Evolutionary conservation across 2,113 vertebrate genomes (phyloP), one percentile per base, ranked within the genome.

Genomic region (Xerus inauris): DNA sequence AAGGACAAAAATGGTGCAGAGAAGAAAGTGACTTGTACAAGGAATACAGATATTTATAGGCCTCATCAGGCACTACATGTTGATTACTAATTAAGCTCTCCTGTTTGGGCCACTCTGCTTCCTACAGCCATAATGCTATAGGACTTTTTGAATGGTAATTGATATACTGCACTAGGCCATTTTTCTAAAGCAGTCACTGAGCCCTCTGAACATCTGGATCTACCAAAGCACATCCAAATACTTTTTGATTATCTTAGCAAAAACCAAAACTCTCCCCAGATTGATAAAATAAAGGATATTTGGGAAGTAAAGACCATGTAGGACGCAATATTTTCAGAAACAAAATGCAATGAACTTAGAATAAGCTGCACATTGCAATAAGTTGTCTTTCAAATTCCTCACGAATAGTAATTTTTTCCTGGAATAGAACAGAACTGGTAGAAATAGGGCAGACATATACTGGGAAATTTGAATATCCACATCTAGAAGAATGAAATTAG

Each of bases 41-140:
- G 19, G 38, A 26, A 73, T 32, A 24, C 1, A 13, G 32, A 16
- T 26, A 57, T 35, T 64, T 64, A 38, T 77, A 45, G 40, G 9
- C 2, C 20, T 40, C 54, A 64, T 67, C 5, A 32, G 7, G 17
- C 4, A 26, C 71, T 32, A 32, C 59, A 38, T 32, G 1, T 20
- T 30, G 49, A 67, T 5, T 51, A 40, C 35, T 3, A 26, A 22
- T 38, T 45, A 64, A 28, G 5, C 45, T 59, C 13, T 26, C 59
- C 19, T 59, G 3, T 35, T 51, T 30, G 38, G 51, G 38, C 3
- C 35, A 16, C 8, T 62, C 26, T 75, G n/a, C 5, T 57, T 88
- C 71, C 49, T 16, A 28, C 4, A 1, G 5, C 13, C n/a, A 19
- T 35, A 16, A 54, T 35, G 10, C 0, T 8, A 2, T 10, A 22